Percentiles rank a stretch among this genome's conserved stretches.
phyloP scores from a whole-genome alignment of 2,797 vertebrate genomes.

The Pipistrellus nathusii region DNA sequence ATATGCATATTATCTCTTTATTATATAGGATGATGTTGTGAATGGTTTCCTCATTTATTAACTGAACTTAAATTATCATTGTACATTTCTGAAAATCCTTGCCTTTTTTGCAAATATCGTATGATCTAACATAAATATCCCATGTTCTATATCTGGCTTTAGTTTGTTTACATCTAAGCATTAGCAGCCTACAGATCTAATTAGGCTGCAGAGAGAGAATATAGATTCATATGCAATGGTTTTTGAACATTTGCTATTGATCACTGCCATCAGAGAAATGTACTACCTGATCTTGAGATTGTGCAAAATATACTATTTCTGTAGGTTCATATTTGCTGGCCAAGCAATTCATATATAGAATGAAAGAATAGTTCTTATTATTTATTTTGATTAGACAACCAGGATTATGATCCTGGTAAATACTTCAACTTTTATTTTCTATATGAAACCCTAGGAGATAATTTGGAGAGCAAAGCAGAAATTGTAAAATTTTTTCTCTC shows the following conservation, averaged over 20 bases:
- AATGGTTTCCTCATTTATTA: not conserved
- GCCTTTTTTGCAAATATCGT: not conserved
- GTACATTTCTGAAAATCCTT: not conserved
- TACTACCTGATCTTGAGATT: not conserved
- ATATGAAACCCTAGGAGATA: conserved; percentile 69
- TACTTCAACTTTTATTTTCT: conserved; percentile 73
- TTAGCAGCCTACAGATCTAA: not conserved
- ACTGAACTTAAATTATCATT: not conserved
- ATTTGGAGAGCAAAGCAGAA: conserved; percentile 78
- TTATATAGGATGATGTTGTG: not conserved
- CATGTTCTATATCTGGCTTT: not conserved
- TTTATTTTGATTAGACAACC: not conserved
- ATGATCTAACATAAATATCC: not conserved
- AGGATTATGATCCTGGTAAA: conserved; percentile 66
- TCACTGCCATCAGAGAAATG: not conserved
- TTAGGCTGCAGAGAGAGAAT: not conserved
- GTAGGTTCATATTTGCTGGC: not conserved
- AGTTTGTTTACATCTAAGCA: not conserved
- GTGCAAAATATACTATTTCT: not conserved
- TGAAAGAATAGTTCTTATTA: conserved; percentile 18
- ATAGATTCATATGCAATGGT: not conserved
- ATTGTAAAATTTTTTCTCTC: conserved; percentile 64
- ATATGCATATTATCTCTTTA: no score
- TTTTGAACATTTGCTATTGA: conserved; percentile 21
- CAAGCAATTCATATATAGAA: not conserved